Base-by-base conservation (phyloP, 2,113 vertebrate species). In the Paedocypris sp. region DNA sequence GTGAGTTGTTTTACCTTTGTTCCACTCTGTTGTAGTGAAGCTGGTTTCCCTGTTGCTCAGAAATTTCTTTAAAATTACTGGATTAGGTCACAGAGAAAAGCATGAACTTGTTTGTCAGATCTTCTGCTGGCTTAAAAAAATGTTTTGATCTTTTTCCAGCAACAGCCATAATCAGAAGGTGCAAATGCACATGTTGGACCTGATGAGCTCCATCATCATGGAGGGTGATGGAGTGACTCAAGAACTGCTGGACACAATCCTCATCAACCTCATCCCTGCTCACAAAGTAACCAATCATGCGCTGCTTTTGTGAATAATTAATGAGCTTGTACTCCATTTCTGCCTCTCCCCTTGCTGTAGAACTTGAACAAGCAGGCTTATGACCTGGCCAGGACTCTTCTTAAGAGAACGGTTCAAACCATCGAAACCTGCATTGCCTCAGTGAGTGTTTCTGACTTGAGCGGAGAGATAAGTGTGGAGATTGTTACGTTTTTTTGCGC, bases 151-250 rank as follows among this genome's bases (percentile, higher is more conserved):
- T 72, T 52, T 59, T 72, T 72, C 62, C 74, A 99, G 94, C 82
- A 99, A 98, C 87, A 98, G 91, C 81, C 95, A 99, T 86, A 99
- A 99, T 78, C 95, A 97, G 87, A 99, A 99, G 74, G 95, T 99
- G 75, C 95, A 99, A 77, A 92, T 99, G 92, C 95, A 99, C 79
- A 99, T 99, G 95, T 79, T 99, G 83, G 95, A 99, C 76, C 88
- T 99, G 88, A 99, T 99, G 95, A 98, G 94, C 86, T 99, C 95
- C 80, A 99, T 99, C 85, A 99, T 98, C 84, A 94, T 93, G 90
- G 95, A 99, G 83, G 95, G 95, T 64, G 95, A 99, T 70, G 93
- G 95, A 76, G 93, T 99, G 79, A 97, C 95, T 69, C 95, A 98
- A 74, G 95, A 99, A 80, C 82, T 98, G 75, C 75, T 99, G 81